Conservation (phyloP, 2,888 invertebrate genomes). For the Cepaea hortensis region DNA sequence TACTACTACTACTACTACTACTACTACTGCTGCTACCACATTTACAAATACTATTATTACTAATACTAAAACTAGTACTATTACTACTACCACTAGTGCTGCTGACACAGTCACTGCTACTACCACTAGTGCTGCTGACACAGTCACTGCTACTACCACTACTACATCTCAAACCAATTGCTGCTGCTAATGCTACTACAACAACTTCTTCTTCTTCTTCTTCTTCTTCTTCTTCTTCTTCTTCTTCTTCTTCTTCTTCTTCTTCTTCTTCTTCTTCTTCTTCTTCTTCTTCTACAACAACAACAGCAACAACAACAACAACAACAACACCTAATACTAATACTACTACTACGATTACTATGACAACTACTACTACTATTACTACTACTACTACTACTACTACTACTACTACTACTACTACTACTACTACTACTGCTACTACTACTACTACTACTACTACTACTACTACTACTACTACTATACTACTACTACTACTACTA, state of each 20-base stretch:
- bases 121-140: too few species aligned
- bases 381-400: neutral
- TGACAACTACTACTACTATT: neutral
- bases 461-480: constrained; percentile 31
- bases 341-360: constrained; percentile 24
- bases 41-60: too few species aligned
- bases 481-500: neutral
- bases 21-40: neutral
- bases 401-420: constrained; percentile 36
- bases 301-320: neutral
- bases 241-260: constrained; percentile 13
- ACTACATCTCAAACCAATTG: neutral
- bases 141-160: too few species aligned
- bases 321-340: neutral
- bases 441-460: constrained; percentile 15
- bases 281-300: neutral
- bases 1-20: constrained; percentile 5
- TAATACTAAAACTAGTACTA: too few species aligned
- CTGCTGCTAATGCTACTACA: constrained; percentile 2
- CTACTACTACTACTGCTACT: constrained; percentile 25
- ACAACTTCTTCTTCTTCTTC: neutral
- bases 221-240: constrained; percentile 3
- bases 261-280: constrained; percentile 2
- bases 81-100: neutral
- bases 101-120: too few species aligned